Percentiles rank a stretch among this genome's conserved stretches.
These are phyloP conservation scores for Agapostemon virescens DNA, from an alignment of 2,888 invertebrate species.

Conservation along the genomic window DNA sequence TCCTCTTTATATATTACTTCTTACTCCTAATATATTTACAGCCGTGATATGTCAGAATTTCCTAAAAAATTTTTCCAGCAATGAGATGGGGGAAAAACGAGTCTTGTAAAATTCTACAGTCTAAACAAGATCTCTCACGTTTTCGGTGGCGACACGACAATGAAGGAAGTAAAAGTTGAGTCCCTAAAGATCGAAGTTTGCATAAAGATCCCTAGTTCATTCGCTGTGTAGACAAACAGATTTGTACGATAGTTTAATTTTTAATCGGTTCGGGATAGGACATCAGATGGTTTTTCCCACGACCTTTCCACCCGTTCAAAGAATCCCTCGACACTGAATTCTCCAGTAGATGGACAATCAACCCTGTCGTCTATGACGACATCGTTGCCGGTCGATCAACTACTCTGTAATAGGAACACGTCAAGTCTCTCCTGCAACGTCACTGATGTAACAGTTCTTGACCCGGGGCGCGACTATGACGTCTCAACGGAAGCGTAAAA, in stretches of 20 bases:
- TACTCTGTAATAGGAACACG: not conserved
- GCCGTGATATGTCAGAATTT: too few relatives aligned
- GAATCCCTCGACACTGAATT: not conserved
- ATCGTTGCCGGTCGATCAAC: not conserved
- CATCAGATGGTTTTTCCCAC: conserved; percentile 54
- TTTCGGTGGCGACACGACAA: too few relatives aligned
- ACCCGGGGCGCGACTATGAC: conserved; percentile 43
- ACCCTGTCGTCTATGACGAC: not conserved
- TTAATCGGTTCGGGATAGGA: not conserved
- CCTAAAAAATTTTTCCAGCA: too few relatives aligned
- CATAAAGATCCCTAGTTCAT: not conserved
- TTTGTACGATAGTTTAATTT: conserved; percentile 26
- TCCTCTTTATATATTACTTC: too few relatives aligned
- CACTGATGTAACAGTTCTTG: conserved; percentile 24
- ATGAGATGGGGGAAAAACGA: too few relatives aligned
- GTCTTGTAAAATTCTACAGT: too few relatives aligned
- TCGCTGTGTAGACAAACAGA: conserved; percentile 1
- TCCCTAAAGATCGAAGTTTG: too few relatives aligned
- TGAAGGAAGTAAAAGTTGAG: not conserved
- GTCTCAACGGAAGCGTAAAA: conserved; percentile 33
- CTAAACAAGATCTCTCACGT: too few relatives aligned
- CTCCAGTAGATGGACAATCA: not conserved
- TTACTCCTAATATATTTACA: too few relatives aligned
- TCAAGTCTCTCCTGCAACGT: conserved; percentile 43
- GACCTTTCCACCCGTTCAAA: conserved; percentile 55